Evolutionary conservation across 2,797 vertebrate species (phyloP).

Genomic region (Buceros bicornis): DNA sequence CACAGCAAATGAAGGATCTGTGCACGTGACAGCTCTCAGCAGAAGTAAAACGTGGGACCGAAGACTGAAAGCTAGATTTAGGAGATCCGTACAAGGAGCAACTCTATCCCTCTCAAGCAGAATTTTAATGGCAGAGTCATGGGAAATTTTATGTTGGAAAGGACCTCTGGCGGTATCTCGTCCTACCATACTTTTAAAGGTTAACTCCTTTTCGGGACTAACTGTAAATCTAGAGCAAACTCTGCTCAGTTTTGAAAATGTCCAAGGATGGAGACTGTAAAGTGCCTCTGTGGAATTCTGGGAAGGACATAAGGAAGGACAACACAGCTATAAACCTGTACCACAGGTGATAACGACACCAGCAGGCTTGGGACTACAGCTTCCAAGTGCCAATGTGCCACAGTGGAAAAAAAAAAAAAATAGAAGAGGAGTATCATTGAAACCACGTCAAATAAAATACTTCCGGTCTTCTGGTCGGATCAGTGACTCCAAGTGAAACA

Average conservation of each 20-base stretch:
- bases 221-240: background rate
- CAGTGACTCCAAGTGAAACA: slow-evolving; percentile 59
- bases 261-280: background rate
- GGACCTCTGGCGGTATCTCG: accelerated
- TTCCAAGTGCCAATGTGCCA: background rate
- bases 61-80: background rate
- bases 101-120: background rate
- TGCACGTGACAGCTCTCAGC: background rate
- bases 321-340: background rate
- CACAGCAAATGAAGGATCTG: background rate
- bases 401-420: background rate
- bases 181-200: background rate
- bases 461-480: slow-evolving; percentile 50
- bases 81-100: background rate
- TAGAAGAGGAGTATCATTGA: background rate
- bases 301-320: background rate
- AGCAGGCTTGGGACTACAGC: background rate
- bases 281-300: background rate
- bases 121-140: background rate
- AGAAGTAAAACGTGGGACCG: background rate
- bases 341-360: background rate
- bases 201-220: background rate
- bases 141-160: slow-evolving; percentile 33
- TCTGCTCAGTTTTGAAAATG: background rate
- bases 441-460: slow-evolving; percentile 40